Conservation (phyloP, 2,113 vertebrate genomes). For the Ia io region DNA sequence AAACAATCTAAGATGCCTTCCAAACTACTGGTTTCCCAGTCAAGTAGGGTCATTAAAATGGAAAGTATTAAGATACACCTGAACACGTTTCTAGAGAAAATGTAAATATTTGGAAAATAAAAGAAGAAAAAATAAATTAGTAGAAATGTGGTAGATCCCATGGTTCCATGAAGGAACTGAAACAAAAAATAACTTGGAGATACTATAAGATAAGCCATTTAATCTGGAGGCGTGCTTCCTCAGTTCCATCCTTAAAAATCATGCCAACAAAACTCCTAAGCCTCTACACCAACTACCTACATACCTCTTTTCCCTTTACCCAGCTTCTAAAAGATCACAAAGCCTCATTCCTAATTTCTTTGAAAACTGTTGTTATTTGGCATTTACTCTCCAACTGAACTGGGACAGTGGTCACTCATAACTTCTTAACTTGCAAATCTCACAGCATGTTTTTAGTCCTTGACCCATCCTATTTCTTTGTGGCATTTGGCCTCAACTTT, state of each 20-base stretch:
- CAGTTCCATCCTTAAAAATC: neutral
- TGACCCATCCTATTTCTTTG: neutral
- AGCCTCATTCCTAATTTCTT: neutral
- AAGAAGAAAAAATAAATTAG: neutral
- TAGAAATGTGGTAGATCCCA: neutral
- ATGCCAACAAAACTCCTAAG: neutral
- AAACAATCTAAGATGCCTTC: neutral
- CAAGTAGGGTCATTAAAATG: neutral
- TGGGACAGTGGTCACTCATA: neutral
- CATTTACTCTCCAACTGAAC: neutral
- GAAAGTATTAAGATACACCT: neutral
- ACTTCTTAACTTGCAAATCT: neutral
- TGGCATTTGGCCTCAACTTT: neutral
- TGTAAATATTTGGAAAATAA: constrained; percentile 24
- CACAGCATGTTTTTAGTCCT: neutral
- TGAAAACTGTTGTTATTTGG: neutral
- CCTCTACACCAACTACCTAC: neutral
- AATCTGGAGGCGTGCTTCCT: neutral
- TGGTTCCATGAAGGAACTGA: neutral
- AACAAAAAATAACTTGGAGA: neutral
- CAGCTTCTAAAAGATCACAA: neutral
- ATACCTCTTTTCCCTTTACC: neutral
- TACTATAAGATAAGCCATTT: neutral
- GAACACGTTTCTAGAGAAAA: neutral
- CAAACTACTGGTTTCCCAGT: neutral